Percentiles rank a stretch among this genome's conserved stretches.
Evolutionary conservation across 1,140 invertebrate species (phyloP).

Genomic region (Listronotus bonariensis): DNA sequence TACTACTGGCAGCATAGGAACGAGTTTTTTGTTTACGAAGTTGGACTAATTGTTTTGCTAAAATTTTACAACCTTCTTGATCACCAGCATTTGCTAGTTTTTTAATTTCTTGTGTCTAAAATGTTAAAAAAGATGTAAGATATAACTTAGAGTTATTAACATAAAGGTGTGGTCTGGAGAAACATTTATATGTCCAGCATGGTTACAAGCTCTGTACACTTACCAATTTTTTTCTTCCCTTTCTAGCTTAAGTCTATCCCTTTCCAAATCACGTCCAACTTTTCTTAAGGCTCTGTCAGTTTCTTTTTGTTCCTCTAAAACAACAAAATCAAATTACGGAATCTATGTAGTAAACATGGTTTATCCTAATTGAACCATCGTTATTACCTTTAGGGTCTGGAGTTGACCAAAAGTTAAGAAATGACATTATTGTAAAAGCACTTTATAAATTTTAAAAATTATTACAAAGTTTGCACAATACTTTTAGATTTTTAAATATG

Average conservation of each 20-base stretch:
- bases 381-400: slow-evolving; percentile 53
- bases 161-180: not conserved
- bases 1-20: no score
- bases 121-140: no score
- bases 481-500: not conserved
- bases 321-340: slow-evolving; percentile 45
- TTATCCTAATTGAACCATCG: no score
- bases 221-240: slow-evolving; percentile 90
- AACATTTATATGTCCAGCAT: no score
- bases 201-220: no score
- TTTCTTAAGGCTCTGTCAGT: slow-evolving; percentile 80
- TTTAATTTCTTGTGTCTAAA: no score
- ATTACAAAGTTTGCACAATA: not conserved
- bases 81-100: no score
- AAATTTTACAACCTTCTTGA: no score
- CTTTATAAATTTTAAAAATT: not conserved
- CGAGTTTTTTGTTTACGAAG: no score
- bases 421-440: slow-evolving; percentile 24
- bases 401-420: slow-evolving; percentile 51
- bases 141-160: no score
- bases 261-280: slow-evolving; percentile 81
- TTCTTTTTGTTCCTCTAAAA: slow-evolving; percentile 79
- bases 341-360: no score
- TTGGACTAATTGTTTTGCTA: no score
- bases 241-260: slow-evolving; percentile 79